A percentile compares a stretch with the other conserved stretches of the same genome.
Evolutionary conservation across 2,888 invertebrate species (phyloP).

Genomic region (Pilophorus perplexus): DNA sequence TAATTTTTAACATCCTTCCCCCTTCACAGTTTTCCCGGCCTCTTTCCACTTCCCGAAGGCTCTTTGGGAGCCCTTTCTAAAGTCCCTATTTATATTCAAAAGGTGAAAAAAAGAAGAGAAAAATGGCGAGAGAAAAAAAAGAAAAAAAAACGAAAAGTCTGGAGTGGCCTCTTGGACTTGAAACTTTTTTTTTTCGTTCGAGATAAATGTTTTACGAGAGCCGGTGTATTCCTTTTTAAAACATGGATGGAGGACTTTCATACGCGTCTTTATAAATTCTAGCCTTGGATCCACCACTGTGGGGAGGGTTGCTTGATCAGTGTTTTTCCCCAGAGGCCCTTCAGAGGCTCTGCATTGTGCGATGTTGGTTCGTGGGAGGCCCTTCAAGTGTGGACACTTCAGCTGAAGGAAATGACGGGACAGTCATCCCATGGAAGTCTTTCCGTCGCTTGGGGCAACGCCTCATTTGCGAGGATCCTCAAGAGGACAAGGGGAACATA

Average conservation of each 20-base stretch:
- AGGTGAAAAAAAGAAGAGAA: not conserved
- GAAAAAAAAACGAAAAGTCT: not conserved
- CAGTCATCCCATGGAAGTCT: not conserved
- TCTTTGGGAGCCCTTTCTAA: not conserved
- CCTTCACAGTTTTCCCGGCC: not conserved
- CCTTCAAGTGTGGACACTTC: slow-evolving; percentile 3
- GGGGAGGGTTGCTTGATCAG: too few species aligned
- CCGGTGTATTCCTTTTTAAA: not conserved
- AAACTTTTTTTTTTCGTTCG: not conserved
- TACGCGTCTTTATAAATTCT: too few species aligned
- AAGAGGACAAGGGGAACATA: too few species aligned
- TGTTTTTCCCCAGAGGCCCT: too few species aligned
- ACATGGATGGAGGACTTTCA: too few species aligned
- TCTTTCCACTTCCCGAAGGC: not conserved
- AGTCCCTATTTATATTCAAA: slow-evolving; percentile 14
- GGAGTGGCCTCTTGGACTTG: not conserved
- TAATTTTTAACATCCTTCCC: slow-evolving; percentile 4
- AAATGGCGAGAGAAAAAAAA: not conserved
- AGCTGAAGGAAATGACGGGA: not conserved
- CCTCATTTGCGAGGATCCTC: slow-evolving; percentile 1
- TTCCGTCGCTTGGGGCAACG: not conserved
- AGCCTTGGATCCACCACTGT: not conserved
- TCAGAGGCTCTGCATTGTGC: too few species aligned
- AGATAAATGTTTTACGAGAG: slow-evolving; percentile 1
- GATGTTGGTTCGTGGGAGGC: not conserved